Evolutionary conservation across 53 echinoderm and acorn worm genomes (phyloP).

Genomic region (Astropecten irregularis): DNA sequence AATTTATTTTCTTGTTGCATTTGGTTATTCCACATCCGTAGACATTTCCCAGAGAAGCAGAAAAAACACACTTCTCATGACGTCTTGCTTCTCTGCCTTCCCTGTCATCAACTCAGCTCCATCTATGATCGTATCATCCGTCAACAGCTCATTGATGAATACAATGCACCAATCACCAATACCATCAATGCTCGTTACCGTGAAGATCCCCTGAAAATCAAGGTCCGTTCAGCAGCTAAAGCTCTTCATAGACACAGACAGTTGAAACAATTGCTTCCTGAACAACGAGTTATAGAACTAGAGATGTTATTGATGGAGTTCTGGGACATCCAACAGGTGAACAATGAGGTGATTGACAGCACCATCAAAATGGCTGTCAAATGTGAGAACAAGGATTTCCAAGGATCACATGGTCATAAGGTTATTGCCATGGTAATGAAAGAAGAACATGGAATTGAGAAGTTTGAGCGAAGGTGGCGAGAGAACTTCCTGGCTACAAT

Average conservation of each 20-base stretch:
- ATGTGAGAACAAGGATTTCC: constrained; percentile 66
- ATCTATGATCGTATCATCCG: constrained; percentile 68
- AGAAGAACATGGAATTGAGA: constrained; percentile 61
- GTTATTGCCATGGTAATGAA: constrained; percentile 64
- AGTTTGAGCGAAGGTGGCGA: constrained; percentile 91
- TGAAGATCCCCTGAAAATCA: constrained; percentile 70
- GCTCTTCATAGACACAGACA: constrained; percentile 71
- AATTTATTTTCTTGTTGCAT: too few species aligned
- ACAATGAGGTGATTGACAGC: constrained; percentile 53
- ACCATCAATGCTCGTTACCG: constrained; percentile 52
- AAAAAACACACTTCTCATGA: constrained; percentile 96
- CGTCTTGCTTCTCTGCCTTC: constrained; percentile 80
- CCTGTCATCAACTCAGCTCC: constrained; percentile 84
- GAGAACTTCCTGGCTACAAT: constrained; percentile 78
- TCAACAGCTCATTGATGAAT: constrained; percentile 56
- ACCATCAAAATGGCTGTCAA: constrained; percentile 63
- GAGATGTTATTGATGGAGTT: constrained; percentile 48
- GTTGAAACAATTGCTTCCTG: constrained; percentile 59
- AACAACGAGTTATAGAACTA: constrained; percentile 68
- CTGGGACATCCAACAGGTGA: constrained; percentile 53
- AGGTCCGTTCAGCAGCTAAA: constrained; percentile 81
- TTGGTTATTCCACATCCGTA: neutral
- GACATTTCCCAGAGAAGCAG: constrained; percentile 83
- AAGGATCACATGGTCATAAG: constrained; percentile 83
- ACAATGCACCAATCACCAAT: constrained; percentile 77